phyloP scores from a whole-genome alignment of 35 echinoderm and acorn worm species.

The Strongylocentrotus purpuratus region DNA sequence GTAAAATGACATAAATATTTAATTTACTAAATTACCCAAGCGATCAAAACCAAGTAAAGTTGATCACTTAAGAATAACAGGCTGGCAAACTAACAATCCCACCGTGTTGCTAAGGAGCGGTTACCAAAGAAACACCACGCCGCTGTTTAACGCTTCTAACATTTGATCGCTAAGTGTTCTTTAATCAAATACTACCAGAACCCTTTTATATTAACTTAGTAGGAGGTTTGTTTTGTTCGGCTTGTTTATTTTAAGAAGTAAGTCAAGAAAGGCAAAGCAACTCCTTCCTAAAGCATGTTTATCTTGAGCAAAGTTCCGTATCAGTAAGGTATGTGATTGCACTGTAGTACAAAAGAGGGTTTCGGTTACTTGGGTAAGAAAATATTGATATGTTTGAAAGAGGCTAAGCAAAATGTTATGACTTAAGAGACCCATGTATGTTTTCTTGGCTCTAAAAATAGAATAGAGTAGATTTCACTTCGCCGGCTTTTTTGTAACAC shows the following conservation, averaged over 20 bases:
- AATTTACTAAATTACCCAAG: not conserved
- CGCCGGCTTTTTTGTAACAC: not conserved
- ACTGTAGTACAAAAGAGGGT: not conserved
- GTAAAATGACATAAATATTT: not conserved
- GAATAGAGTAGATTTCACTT: not conserved
- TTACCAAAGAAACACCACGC: not conserved
- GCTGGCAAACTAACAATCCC: not conserved
- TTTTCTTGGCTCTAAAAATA: not conserved
- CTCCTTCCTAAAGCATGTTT: not conserved
- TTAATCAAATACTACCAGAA: not conserved
- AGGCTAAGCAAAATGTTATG: not conserved
- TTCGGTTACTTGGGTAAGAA: not conserved
- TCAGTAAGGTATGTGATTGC: not conserved
- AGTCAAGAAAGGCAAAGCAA: not conserved
- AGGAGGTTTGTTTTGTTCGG: not conserved
- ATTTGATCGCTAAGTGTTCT: conserved; percentile 2
- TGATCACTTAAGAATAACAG: not conserved
- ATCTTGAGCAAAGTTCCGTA: not conserved
- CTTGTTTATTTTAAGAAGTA: not conserved
- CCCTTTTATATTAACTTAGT: not conserved
- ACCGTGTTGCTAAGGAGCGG: not conserved
- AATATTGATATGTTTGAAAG: not conserved
- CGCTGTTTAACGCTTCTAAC: not conserved
- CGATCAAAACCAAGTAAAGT: not conserved
- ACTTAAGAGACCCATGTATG: not conserved